These are phyloP conservation scores for Proterorhinus semilunaris DNA, from an alignment of 2,113 vertebrate genomes.

Conservation along the genomic window DNA sequence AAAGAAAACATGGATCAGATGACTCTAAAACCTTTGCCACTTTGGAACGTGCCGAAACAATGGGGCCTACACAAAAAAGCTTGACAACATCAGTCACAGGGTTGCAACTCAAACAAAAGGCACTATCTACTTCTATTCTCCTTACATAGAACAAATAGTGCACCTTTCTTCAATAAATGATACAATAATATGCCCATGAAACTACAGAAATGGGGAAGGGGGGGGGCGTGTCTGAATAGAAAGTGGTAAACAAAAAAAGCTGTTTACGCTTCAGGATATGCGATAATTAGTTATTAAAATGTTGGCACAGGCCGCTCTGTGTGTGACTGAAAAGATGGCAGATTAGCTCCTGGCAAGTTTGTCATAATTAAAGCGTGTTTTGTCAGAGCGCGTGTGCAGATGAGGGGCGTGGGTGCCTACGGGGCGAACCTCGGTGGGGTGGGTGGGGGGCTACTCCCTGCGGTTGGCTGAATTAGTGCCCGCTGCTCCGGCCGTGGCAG, in stretches of 20 bases:
- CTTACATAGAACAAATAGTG: no score
- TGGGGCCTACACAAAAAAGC: no score
- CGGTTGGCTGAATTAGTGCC: constrained; percentile 72
- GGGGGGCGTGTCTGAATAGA: constrained; percentile 11
- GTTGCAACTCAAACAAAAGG: no score
- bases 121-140: no score
- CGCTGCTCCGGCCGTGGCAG: constrained; percentile 69
- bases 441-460: constrained; percentile 46
- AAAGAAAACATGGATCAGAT: no score
- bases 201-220: not conserved
- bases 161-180: not conserved
- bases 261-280: constrained; percentile 52
- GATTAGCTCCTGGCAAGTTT: constrained; percentile 72
- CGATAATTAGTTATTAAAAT: constrained; percentile 55
- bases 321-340: constrained; percentile 70
- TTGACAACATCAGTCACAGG: no score
- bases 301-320: constrained; percentile 61
- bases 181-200: not conserved
- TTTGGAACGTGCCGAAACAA: no score
- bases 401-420: constrained; percentile 47
- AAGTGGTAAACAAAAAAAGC: constrained; percentile 28
- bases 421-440: constrained; percentile 35
- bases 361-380: constrained; percentile 68
- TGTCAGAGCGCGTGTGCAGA: constrained; percentile 40
- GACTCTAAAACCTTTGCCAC: no score